Evolutionary conservation across 2,113 vertebrate species (phyloP), one percentile per base, ranked within the genome.

Genomic region (Scartelaos histophorus): DNA sequence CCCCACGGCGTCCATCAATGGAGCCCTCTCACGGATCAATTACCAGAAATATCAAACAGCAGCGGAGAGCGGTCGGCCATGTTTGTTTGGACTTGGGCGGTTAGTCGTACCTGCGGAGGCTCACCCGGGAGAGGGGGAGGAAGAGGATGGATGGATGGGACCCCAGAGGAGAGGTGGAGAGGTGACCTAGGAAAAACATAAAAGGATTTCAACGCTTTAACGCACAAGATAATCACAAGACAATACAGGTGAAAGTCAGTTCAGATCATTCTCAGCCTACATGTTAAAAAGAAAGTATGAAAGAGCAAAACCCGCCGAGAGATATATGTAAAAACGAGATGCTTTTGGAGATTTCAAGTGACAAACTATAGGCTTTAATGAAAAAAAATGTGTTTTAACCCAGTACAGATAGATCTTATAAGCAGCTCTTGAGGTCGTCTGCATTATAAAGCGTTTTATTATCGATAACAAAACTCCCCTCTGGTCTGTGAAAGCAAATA

Each of bases 11-110:
- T 46, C 17, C 68, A 75, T 92, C 87, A 90, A 83, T 89, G 82
- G 81, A 79, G 66, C 81, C 13, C 88, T 83, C 90, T 87, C 79
- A 88, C 76, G 85, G 89, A 88, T 92, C 88, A 89, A 80, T 89
- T 87, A 90, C 85, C 83, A 85, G 73, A 77, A 88, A 89, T 89
- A 90, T 90, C 91, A 93, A 92, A 92, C 90, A 88, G 66, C 71
- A 70, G 49, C 35, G 76, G 83, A 89, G 87, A 78, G 84, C 3
- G 78, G 89, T 90, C 75, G 66, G 79, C 76, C 87, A 71, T 86
- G 87, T 86, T 90, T 89, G 83, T 91, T 81, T 91, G 56, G 87
- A 87, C 84, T 89, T 82, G 69, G 79, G 87, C 76, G 85, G 82
- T 84, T 69, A 71, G 73, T 71, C 65, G 65, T 73, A 76, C 73